Conservation (phyloP, 2,888 invertebrate genomes). For the Hydropsyche betteni region DNA sequence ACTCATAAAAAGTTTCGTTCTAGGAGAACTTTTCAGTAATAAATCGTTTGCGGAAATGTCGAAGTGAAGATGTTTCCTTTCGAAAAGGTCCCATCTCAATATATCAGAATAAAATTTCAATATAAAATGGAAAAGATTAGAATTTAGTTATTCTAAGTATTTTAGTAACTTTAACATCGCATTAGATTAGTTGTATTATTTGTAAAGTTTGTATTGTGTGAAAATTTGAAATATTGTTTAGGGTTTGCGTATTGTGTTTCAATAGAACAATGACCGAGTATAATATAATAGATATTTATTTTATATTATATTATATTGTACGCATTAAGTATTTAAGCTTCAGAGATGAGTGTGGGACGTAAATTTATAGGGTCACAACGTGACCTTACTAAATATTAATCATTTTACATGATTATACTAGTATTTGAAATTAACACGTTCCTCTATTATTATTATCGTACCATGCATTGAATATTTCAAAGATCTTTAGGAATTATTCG, state of each 20-base stretch:
- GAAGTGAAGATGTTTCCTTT: conserved; percentile 8
- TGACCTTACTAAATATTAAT: conserved; percentile 19
- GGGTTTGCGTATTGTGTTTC: neutral
- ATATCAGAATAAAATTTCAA: no score
- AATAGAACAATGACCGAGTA: conserved; percentile 17
- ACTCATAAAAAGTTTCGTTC: neutral
- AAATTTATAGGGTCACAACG: conserved; percentile 13
- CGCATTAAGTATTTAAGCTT: neutral
- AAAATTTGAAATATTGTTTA: conserved; percentile 21
- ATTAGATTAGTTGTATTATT: neutral
- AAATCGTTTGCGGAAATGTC: conserved; percentile 11
- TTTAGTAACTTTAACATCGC: no score
- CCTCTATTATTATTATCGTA: neutral
- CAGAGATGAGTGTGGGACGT: conserved; percentile 21
- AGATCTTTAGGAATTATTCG: conserved; percentile 34
- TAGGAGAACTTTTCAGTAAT: neutral
- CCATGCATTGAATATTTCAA: conserved; percentile 1
- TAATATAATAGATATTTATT: neutral
- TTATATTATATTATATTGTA: neutral
- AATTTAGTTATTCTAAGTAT: no score
- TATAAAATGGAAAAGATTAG: no score
- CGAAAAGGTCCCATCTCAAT: neutral
- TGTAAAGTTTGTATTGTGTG: conserved; percentile 6
- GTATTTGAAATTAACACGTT: conserved; percentile 15
- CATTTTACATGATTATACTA: conserved; percentile 5